phyloP scores from a whole-genome alignment of 53 echinoderm and acorn worm genomes.

The Apostichopus leukothele region DNA sequence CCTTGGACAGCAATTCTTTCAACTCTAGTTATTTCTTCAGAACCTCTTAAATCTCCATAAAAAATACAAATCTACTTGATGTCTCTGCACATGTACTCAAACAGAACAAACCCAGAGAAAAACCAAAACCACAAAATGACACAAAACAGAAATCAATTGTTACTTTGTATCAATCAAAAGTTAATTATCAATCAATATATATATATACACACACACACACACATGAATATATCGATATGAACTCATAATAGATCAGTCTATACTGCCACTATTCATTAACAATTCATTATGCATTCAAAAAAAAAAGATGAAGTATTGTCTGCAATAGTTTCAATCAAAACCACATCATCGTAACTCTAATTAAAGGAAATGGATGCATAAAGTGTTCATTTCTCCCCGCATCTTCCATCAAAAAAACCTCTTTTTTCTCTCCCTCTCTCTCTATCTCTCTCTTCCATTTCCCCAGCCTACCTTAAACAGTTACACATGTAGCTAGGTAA shows the following conservation, averaged over 20 bases:
- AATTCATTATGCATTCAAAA: constrained; percentile 9
- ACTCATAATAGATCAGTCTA: background rate
- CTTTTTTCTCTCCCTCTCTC: background rate
- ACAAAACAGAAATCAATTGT: background rate
- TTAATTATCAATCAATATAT: background rate
- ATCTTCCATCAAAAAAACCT: background rate
- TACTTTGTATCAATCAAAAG: background rate
- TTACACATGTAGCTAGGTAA: constrained; percentile 37
- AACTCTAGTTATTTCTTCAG: too few relatives aligned
- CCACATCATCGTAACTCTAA: background rate
- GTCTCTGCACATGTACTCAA: too few relatives aligned
- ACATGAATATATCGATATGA: background rate
- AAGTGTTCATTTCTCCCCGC: background rate
- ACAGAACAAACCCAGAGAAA: too few relatives aligned
- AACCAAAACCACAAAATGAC: too few relatives aligned
- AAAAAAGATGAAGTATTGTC: background rate
- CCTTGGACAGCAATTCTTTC: too few relatives aligned
- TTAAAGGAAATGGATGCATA: constrained; percentile 27
- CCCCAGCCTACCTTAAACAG: constrained; percentile 8
- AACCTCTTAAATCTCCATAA: too few relatives aligned
- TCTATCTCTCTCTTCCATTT: background rate
- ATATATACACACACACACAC: background rate
- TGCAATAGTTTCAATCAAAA: background rate
- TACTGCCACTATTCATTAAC: constrained; percentile 19
- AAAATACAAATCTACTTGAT: too few relatives aligned